phyloP scores from a whole-genome alignment of 2,888 invertebrate species.

The Ennomos quercinarius region DNA sequence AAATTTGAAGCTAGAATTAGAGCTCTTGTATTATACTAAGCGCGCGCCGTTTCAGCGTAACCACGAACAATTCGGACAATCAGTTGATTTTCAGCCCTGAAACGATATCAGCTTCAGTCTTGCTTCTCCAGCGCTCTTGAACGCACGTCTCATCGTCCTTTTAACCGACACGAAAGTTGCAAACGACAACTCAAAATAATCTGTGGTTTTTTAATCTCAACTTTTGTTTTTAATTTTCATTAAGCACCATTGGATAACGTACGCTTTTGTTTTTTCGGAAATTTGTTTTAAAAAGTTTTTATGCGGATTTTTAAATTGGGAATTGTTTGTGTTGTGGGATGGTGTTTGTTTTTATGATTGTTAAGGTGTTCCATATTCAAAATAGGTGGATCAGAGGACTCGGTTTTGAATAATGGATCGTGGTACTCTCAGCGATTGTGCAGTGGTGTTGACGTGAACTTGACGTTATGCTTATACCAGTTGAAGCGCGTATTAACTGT shows the following conservation, averaged over 20 bases:
- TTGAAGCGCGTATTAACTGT: slow-evolving; percentile 66
- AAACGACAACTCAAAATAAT: slow-evolving; percentile 18
- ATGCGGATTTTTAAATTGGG: neutral
- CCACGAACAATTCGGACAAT: slow-evolving; percentile 9
- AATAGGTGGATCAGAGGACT: slow-evolving; percentile 63
- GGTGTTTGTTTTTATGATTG: slow-evolving; percentile 48
- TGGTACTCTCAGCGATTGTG: slow-evolving; percentile 55
- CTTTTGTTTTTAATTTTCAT: neutral
- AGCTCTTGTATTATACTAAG: neutral
- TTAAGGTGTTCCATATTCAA: slow-evolving; percentile 57
- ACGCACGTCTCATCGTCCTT: slow-evolving; percentile 43
- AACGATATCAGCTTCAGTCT: slow-evolving; percentile 52
- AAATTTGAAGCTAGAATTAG: too few species aligned
- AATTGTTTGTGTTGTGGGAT: slow-evolving; percentile 23
- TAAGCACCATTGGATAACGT: slow-evolving; percentile 7
- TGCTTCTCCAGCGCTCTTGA: slow-evolving; percentile 51
- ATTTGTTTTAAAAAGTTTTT: neutral
- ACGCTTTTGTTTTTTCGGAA: slow-evolving; percentile 1
- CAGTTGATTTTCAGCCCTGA: slow-evolving; percentile 49
- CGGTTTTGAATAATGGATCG: slow-evolving; percentile 45
- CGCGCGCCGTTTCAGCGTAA: slow-evolving; percentile 13
- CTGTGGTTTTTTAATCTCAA: neutral
- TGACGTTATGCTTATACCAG: slow-evolving; percentile 76
- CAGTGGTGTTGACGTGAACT: slow-evolving; percentile 63
- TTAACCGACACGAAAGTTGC: slow-evolving; percentile 48